Evolutionary conservation across 2,888 invertebrate species (phyloP).

Genomic region (Eueremaeus valkanovi): DNA sequence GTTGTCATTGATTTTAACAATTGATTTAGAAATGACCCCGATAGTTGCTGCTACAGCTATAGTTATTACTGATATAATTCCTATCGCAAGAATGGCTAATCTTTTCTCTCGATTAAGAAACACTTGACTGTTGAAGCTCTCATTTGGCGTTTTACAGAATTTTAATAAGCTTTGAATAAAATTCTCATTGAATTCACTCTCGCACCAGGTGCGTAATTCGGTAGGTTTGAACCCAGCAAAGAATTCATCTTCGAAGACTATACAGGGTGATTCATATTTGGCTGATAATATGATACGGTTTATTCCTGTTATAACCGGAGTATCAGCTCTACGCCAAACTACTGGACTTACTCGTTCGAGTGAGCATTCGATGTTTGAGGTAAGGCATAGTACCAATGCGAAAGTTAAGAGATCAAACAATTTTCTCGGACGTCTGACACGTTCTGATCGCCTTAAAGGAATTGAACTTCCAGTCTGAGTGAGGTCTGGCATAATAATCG

Average conservation of each 20-base stretch:
- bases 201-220: not conserved
- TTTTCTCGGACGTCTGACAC: not conserved
- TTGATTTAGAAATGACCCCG: not conserved
- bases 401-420: not conserved
- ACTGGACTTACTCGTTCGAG: not conserved
- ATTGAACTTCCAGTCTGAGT: too few relatives aligned
- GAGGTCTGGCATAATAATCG: too few relatives aligned
- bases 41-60: not conserved
- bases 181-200: not conserved
- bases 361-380: not conserved
- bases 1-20: not conserved
- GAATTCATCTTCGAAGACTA: not conserved
- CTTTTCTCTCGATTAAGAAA: not conserved
- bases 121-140: not conserved
- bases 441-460: not conserved
- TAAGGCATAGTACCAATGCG: too few relatives aligned
- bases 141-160: not conserved
- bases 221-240: not conserved
- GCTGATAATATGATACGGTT: not conserved
- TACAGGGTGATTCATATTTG: not conserved
- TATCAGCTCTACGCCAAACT: not conserved
- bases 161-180: not conserved
- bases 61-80: not conserved
- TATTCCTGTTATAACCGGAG: not conserved
- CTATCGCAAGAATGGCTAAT: not conserved